phyloP scores from a whole-genome alignment of 2,797 vertebrate species.

The Silurus aristotelis region DNA sequence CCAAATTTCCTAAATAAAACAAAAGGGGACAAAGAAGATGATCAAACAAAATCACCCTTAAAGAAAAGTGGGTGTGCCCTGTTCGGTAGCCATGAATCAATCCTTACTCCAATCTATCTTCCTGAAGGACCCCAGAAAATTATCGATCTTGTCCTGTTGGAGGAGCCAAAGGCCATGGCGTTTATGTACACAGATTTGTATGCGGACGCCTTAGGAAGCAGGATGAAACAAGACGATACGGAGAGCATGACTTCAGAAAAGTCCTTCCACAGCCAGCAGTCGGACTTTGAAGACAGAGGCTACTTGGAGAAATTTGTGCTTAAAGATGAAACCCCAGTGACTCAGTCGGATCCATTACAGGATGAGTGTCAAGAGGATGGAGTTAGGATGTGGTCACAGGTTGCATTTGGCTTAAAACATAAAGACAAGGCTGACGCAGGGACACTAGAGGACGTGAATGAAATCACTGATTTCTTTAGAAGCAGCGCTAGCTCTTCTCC shows the following conservation, averaged over 20 bases:
- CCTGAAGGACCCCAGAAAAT: slow-evolving; percentile 81
- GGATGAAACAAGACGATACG: slow-evolving; percentile 78
- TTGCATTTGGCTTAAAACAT: slow-evolving; percentile 59
- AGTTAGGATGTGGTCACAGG: slow-evolving; percentile 55
- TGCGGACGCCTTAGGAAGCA: slow-evolving; percentile 79
- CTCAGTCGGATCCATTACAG: slow-evolving; percentile 35
- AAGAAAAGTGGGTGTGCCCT: slow-evolving; percentile 79
- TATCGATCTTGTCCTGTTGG: slow-evolving; percentile 83
- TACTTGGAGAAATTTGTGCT: slow-evolving; percentile 92
- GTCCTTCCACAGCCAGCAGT: slow-evolving; percentile 84
- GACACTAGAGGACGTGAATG: slow-evolving; percentile 57
- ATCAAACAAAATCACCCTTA: slow-evolving; percentile 59
- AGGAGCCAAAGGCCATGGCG: slow-evolving; percentile 87
- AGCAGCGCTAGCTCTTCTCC: slow-evolving; percentile 72
- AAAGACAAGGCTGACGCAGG: slow-evolving; percentile 28
- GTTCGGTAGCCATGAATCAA: slow-evolving; percentile 81
- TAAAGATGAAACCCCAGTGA: slow-evolving; percentile 82
- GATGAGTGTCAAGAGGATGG: slow-evolving; percentile 53
- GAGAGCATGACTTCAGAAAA: slow-evolving; percentile 82
- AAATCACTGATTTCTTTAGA: slow-evolving; percentile 77
- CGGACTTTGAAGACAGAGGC: slow-evolving; percentile 84
- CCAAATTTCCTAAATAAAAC: background rate
- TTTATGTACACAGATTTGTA: slow-evolving; percentile 91
- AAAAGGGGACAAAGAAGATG: background rate
- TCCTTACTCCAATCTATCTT: slow-evolving; percentile 82